Evolutionary conservation across 2,113 vertebrate species (phyloP).

Genomic region (Solea solea): DNA sequence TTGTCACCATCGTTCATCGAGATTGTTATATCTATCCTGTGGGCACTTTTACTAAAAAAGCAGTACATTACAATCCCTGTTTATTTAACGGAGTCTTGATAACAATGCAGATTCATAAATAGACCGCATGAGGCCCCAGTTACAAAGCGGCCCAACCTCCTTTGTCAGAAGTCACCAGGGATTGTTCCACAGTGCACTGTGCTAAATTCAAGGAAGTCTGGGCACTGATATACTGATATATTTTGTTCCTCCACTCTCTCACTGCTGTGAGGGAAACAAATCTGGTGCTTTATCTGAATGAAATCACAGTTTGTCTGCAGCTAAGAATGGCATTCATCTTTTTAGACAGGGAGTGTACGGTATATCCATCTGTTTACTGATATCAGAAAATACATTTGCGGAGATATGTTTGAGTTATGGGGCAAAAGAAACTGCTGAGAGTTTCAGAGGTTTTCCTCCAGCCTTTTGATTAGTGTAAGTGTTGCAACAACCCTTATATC

Average conservation of each 20-base stretch:
- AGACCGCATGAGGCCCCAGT: conserved; percentile 43
- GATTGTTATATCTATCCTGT: conserved; percentile 41
- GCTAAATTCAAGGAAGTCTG: conserved; percentile 81
- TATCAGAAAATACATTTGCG: conserved; percentile 12
- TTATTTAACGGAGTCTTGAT: conserved; percentile 46
- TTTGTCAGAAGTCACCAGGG: conserved; percentile 70
- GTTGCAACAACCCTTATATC: neutral
- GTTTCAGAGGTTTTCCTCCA: neutral
- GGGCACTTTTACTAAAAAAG: conserved; percentile 38
- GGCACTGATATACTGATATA: conserved; percentile 62
- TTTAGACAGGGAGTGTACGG: conserved; percentile 8
- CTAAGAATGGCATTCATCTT: conserved; percentile 19
- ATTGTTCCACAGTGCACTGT: conserved; percentile 39
- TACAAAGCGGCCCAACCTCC: conserved; percentile 56
- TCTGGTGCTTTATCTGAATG: conserved; percentile 40
- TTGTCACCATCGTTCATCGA: conserved; percentile 30
- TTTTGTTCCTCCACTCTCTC: conserved; percentile 50
- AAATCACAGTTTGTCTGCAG: conserved; percentile 37
- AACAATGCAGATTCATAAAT: conserved; percentile 70
- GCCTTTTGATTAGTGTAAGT: neutral
- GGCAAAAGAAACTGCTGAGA: too few species aligned
- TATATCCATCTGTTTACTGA: neutral
- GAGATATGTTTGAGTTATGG: neutral
- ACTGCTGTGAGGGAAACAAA: conserved; percentile 36
- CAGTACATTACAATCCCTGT: conserved; percentile 39